Percentiles rank a stretch among this genome's conserved stretches.
These are phyloP conservation scores for Aurelia aurita complex sp. Pacific DNA, from an alignment of 30 jellyfish, hydroid and myxozoan species.

Conservation along the genomic window DNA sequence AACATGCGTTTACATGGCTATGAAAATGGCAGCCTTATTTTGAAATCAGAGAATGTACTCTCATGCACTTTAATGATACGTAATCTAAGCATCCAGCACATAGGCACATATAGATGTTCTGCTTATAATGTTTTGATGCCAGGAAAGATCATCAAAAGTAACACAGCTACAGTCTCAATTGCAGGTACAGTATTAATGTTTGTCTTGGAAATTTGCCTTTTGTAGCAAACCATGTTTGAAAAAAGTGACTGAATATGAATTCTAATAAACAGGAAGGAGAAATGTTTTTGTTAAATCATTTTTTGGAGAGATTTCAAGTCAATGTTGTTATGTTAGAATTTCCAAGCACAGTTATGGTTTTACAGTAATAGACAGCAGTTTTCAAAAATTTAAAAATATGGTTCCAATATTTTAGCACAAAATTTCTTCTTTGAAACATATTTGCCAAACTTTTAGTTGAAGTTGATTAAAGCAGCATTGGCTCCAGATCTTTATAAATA, in stretches of 20 bases:
- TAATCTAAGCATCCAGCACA: slow-evolving; percentile 32
- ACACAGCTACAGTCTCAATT: slow-evolving; percentile 33
- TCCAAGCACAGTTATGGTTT: no score
- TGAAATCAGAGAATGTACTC: slow-evolving; percentile 5
- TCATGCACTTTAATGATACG: slow-evolving; percentile 43
- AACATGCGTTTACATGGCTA: slow-evolving; percentile 36
- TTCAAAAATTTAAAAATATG: no score
- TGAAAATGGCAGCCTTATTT: slow-evolving; percentile 19
- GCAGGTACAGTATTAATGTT: slow-evolving; percentile 41
- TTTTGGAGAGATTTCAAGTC: no score
- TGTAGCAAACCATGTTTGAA: neutral
- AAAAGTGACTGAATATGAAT: neutral
- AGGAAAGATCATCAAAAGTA: slow-evolving; percentile 37
- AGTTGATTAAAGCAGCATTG: no score
- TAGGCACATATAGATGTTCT: slow-evolving; percentile 59
- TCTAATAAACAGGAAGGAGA: no score
- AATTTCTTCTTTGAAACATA: no score
- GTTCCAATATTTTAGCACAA: no score
- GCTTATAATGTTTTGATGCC: slow-evolving; percentile 54
- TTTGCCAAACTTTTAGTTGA: no score
- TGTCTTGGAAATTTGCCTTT: neutral
- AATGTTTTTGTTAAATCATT: no score
- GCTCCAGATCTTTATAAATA: no score
- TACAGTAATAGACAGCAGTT: no score
- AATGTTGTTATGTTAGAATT: no score